A percentile compares a stretch with the other conserved stretches of the same genome.
These are phyloP conservation scores for Xestobium rufovillosum DNA, from an alignment of 2,888 invertebrate species.

Conservation along the genomic window DNA sequence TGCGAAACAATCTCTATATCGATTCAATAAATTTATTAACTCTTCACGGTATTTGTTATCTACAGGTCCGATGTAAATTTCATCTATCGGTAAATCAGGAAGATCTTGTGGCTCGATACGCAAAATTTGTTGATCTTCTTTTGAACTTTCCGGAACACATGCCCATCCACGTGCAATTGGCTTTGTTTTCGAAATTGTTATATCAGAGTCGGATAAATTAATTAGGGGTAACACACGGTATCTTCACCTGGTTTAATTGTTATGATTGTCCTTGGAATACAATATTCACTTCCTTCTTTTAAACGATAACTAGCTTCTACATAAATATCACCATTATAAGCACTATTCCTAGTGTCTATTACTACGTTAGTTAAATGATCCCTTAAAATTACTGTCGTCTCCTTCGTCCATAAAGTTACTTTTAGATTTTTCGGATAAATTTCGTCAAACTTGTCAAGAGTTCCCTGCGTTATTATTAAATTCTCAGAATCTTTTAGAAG, in stretches of 20 bases:
- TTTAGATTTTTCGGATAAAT: neutral
- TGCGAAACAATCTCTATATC: conserved; percentile 19
- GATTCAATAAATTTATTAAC: no score
- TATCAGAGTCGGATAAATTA: conserved; percentile 15
- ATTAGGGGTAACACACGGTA: conserved; percentile 13
- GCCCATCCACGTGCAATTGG: conserved; percentile 16
- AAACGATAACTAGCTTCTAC: conserved; percentile 16
- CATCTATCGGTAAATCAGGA: no score
- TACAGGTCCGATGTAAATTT: no score
- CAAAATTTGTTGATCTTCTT: no score
- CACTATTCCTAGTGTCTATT: conserved; percentile 12
- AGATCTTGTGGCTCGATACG: no score
- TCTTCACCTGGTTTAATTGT: conserved; percentile 3
- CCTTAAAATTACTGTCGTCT: conserved; percentile 10
- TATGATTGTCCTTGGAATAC: conserved; percentile 12
- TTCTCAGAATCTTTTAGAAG: conserved; percentile 19
- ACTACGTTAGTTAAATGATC: conserved; percentile 15
- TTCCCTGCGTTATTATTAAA: neutral
- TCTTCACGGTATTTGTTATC: no score
- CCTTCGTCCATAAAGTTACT: conserved; percentile 3
- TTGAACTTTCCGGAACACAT: conserved; percentile 13
- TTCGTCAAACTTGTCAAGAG: neutral
- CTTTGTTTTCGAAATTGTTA: conserved; percentile 7
- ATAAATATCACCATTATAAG: conserved; percentile 17
- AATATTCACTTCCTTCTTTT: conserved; percentile 14